A percentile compares a stretch with the other conserved stretches of the same genome.
These are phyloP conservation scores for Falco rusticolus DNA, from an alignment of 2,797 vertebrate genomes.

Conservation along the genomic window DNA sequence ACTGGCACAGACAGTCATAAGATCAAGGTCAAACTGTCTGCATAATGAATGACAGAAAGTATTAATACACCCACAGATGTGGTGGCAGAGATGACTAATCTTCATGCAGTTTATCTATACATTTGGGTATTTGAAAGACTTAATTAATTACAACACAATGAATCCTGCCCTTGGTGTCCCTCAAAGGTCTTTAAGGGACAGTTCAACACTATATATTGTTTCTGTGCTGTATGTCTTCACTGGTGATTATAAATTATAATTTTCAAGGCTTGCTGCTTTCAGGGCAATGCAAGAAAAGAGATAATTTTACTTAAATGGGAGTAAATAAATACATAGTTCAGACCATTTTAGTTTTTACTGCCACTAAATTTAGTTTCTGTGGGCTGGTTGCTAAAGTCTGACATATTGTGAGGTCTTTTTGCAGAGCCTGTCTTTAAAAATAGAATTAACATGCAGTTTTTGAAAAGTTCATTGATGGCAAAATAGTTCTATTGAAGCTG, in stretches of 20 bases:
- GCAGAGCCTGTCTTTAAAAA: background rate
- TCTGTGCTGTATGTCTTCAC: background rate
- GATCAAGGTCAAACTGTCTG: slow-evolving; percentile 61
- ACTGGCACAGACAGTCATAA: slow-evolving; percentile 36
- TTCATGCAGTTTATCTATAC: background rate
- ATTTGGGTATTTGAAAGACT: background rate
- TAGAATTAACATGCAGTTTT: background rate
- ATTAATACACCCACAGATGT: slow-evolving; percentile 39
- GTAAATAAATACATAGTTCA: background rate
- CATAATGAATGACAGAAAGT: slow-evolving; percentile 18
- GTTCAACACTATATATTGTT: background rate
- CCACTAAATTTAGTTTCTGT: background rate
- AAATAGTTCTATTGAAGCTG: background rate
- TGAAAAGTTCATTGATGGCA: background rate
- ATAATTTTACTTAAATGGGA: background rate
- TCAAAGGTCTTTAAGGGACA: background rate
- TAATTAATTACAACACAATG: background rate
- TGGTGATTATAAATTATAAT: background rate
- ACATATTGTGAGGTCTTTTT: background rate
- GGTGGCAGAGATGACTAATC: background rate
- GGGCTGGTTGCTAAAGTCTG: background rate
- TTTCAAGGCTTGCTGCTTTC: background rate
- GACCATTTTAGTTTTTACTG: background rate
- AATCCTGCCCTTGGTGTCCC: background rate
- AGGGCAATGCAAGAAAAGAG: background rate